These are phyloP conservation scores for Plectus sambesii DNA, from an alignment of 1,140 invertebrate species.

Conservation along the genomic window DNA sequence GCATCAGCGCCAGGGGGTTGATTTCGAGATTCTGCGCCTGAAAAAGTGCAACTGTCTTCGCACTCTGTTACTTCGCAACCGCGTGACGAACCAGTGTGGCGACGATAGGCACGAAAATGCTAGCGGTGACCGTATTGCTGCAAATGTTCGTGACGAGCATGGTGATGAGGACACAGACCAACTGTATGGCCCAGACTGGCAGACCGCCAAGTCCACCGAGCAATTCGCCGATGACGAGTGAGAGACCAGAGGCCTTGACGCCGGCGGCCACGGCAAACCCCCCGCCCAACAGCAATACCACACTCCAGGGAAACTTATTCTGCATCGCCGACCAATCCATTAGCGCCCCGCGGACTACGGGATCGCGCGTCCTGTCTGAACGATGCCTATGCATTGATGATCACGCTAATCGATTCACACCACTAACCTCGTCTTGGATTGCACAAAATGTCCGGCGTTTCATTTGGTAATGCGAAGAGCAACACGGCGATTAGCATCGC, in stretches of 20 bases:
- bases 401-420: too few relatives aligned
- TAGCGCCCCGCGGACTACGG: conserved; percentile 14
- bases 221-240: conserved; percentile 28
- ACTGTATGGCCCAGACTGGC: conserved; percentile 31
- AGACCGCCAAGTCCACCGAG: conserved; percentile 32
- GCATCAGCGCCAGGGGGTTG: conserved; percentile 49
- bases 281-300: conserved; percentile 48
- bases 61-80: too few relatives aligned
- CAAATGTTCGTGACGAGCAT: conserved; percentile 48
- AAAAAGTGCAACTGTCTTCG: conserved; percentile 5
- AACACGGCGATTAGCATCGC: conserved; percentile 46
- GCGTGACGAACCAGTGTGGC: too few relatives aligned
- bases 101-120: conserved; percentile 49
- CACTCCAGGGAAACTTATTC: conserved; percentile 47
- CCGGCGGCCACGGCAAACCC: conserved; percentile 49
- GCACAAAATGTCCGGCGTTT: too few relatives aligned
- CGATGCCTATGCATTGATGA: too few relatives aligned
- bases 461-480: conserved; percentile 39
- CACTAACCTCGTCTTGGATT: too few relatives aligned
- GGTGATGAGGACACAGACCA: conserved; percentile 39
- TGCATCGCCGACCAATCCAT: conserved; percentile 44
- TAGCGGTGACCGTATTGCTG: conserved; percentile 48
- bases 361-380: neutral
- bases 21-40: conserved; percentile 44
- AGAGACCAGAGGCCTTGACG: conserved; percentile 32